These are phyloP conservation scores for Cryptoprocta ferox DNA, from an alignment of 2,797 vertebrate genomes.

Conservation along the genomic window DNA sequence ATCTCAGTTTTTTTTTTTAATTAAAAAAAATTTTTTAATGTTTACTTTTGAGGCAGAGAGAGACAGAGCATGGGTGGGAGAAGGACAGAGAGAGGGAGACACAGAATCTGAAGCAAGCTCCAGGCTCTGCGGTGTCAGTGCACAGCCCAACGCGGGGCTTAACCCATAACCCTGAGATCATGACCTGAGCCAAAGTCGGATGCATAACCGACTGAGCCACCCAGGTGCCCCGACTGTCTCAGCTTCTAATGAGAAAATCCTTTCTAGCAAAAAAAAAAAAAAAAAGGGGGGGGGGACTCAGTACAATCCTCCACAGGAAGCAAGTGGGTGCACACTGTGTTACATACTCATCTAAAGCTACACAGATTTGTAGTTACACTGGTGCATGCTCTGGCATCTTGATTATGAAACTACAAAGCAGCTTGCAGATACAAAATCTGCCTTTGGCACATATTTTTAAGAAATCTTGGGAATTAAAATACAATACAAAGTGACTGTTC, in stretches of 20 bases:
- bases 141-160: too few relatives aligned
- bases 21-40: too few relatives aligned
- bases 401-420: neutral
- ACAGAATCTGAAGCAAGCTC: too few relatives aligned
- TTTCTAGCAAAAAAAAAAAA: neutral
- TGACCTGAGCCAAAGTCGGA: too few relatives aligned
- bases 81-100: too few relatives aligned
- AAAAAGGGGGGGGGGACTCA: neutral
- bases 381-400: neutral
- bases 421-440: neutral
- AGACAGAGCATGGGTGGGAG: too few relatives aligned
- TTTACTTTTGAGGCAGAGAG: too few relatives aligned
- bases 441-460: constrained; percentile 3
- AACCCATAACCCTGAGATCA: too few relatives aligned
- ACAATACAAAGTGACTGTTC: neutral
- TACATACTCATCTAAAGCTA: neutral
- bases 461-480: neutral
- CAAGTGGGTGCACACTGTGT: neutral
- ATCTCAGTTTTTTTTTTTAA: neutral
- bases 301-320: neutral
- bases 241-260: constrained; percentile 22
- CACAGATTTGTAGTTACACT: neutral
- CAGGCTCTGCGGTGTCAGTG: too few relatives aligned
- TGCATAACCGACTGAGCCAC: too few relatives aligned
- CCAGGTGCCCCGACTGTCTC: neutral